These are phyloP conservation scores for Apeltes quadracus DNA, from an alignment of 2,113 vertebrate genomes.

Conservation along the genomic window DNA sequence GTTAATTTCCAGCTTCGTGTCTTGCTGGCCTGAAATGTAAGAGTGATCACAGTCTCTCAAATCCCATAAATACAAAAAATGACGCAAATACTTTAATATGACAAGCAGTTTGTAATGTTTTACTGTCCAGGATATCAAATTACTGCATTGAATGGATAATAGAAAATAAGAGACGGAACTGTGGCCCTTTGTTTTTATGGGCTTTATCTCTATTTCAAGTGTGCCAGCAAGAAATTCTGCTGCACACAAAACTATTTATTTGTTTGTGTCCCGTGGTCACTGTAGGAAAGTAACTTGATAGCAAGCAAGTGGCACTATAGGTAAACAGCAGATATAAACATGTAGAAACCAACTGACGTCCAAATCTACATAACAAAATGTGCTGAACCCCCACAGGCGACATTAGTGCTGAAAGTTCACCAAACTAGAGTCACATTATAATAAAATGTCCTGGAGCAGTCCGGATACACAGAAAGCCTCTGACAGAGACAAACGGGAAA, in stretches of 20 bases:
- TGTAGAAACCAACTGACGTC: not conserved
- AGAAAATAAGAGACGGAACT: constrained; percentile 31
- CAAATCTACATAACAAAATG: not conserved
- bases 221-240: not conserved
- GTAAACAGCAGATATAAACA: not conserved
- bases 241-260: constrained; percentile 3
- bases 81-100: constrained; percentile 69
- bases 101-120: constrained; percentile 58
- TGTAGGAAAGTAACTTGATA: not conserved
- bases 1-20: constrained; percentile 67
- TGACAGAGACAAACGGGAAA: constrained; percentile 41
- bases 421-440: not conserved
- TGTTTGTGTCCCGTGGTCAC: not conserved
- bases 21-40: constrained; percentile 58
- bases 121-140: constrained; percentile 61
- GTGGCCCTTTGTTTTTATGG: not conserved
- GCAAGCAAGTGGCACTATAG: not conserved
- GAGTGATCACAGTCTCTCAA: constrained; percentile 58
- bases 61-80: constrained; percentile 70
- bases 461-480: not conserved
- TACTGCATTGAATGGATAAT: constrained; percentile 36
- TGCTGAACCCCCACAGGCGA: not conserved
- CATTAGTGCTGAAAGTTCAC: too few relatives aligned
- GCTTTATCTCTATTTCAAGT: constrained; percentile 17
- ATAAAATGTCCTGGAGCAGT: constrained; percentile 9